These are phyloP conservation scores for Eudemis profundana DNA, from an alignment of 2,888 invertebrate species.

Conservation along the genomic window DNA sequence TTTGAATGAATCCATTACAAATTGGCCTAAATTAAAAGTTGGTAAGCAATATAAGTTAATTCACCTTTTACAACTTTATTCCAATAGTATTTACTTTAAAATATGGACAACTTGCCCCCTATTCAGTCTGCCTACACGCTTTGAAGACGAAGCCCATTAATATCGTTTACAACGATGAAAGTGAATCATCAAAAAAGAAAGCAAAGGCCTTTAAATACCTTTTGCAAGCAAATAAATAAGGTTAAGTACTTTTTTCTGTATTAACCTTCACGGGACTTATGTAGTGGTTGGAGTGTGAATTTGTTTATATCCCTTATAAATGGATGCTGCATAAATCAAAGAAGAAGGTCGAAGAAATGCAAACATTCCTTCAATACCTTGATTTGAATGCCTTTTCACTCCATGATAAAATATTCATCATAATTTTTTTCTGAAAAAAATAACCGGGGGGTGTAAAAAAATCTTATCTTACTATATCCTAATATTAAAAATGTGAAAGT, in stretches of 20 bases:
- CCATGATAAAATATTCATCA: constrained; percentile 22
- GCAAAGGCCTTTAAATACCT: constrained; percentile 22
- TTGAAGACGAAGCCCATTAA: constrained; percentile 18
- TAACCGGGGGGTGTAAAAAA: too few relatives aligned
- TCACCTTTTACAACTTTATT: not conserved
- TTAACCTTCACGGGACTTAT: constrained; percentile 18
- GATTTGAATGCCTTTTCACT: constrained; percentile 43
- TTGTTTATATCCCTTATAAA: constrained; percentile 42
- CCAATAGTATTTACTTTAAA: not conserved
- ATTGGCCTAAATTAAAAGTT: too few relatives aligned
- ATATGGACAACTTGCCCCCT: not conserved
- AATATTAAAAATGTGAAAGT: too few relatives aligned
- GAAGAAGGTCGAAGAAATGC: constrained; percentile 38
- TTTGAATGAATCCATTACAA: too few relatives aligned
- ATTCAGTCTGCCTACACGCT: not conserved
- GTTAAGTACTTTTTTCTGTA: constrained; percentile 40
- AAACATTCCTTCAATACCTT: constrained; percentile 20
- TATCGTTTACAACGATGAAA: constrained; percentile 31
- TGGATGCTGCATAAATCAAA: constrained; percentile 35
- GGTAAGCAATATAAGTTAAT: not conserved
- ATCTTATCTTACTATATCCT: too few relatives aligned
- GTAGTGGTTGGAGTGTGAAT: constrained; percentile 34
- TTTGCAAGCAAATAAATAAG: constrained; percentile 39
- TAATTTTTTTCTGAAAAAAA: constrained; percentile 5
- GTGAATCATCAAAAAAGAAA: constrained; percentile 40